Evolutionary conservation across 2,888 invertebrate species (phyloP), one percentile per base, ranked within the genome.

Genomic region (Cabera pusaria): DNA sequence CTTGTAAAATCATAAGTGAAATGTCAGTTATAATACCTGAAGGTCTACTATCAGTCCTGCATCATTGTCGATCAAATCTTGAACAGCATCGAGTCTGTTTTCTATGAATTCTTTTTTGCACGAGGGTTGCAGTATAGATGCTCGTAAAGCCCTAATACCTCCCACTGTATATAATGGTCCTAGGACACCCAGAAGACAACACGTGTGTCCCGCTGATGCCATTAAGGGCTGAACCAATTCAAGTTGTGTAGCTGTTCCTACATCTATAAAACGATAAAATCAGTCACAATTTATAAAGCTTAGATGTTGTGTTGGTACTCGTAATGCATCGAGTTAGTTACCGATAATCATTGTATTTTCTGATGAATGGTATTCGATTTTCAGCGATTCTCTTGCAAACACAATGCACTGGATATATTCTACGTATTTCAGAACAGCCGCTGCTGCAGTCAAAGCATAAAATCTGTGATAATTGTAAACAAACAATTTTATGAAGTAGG

Each of bases 281-380:
- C 18, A 29, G 8, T 20, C 2, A 8, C 3, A 4, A 8, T 2
- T 4, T 18, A 18, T 5, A 2, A 5, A 1, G 18, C 6, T 4
- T n/a, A 18, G 18, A 1, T 20, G 7, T n/a, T n/a, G n/a, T n/a
- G n/a, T n/a, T n/a, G n/a, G n/a, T n/a, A n/a, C n/a, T n/a, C n/a
- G n/a, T n/a, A n/a, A n/a, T n/a, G n/a, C n/a, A n/a, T n/a, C n/a
- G n/a, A n/a, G n/a, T n/a, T n/a, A n/a, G n/a, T 67, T 87, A 96
- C 97, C 97, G 56, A 98, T 96, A 61, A 95, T 91, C 68, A 95
- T 93, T 5, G 93, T 93, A 40, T 95, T 92, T 75, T 96, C 94
- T 6, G 96, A 93, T 6, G 94, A 94, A 74, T 94, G 93, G 70
- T 95, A 98, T 52, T 94, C 93, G 16, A 98, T 90, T 77, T 93